Evolutionary conservation across 2,797 vertebrate genomes (phyloP), one percentile per base, ranked within the genome.

Genomic region (Phataginus tetradactyla): DNA sequence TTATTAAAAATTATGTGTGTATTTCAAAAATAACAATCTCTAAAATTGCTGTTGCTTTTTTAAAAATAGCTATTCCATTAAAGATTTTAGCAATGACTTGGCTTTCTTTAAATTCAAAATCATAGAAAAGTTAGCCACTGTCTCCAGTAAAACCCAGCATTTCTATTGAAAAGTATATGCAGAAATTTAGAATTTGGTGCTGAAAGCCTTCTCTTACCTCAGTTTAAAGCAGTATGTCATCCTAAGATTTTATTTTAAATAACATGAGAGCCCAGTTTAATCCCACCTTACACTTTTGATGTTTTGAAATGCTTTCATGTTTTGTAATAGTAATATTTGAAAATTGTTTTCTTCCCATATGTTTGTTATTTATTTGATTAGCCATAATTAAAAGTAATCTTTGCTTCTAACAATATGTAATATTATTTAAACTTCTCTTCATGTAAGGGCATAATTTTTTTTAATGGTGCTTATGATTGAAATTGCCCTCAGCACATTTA

Each of bases 161-260:
- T 92, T 87, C 72, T 45, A 69, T 39, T 53, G 80, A 64, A 81
- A 81, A 61, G 64, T 45, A 2, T 92, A 23, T 83, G 45, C 49
- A 69, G 69, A 80, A 77, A 55, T 55, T 83, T 90, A 45, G 42
- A 61, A 83, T 79, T 85, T 71, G 68, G 39, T 64, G 39, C 37
- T 51, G 42, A 93, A 61, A 68, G 55, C 63, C 42, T 39, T 14
- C 45, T 69, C 37, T 93, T 72, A 37, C 87, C 64, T 85, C 45
- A 45, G 49, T 72, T 83, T 51, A 71, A 72, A 72, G 61, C 45
- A 13, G n/a, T 34, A 32, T 74, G 59, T 78, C 75, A 68, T 63
- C 63, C 74, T 51, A n/a, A 51, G 74, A 86, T 86, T 93, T 78
- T 92, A 80, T 84, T 89, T 95, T 69, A 96, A 94, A 64, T 86